Base-by-base conservation (phyloP, 2,797 vertebrate species). In the Leuciscus waleckii region DNA sequence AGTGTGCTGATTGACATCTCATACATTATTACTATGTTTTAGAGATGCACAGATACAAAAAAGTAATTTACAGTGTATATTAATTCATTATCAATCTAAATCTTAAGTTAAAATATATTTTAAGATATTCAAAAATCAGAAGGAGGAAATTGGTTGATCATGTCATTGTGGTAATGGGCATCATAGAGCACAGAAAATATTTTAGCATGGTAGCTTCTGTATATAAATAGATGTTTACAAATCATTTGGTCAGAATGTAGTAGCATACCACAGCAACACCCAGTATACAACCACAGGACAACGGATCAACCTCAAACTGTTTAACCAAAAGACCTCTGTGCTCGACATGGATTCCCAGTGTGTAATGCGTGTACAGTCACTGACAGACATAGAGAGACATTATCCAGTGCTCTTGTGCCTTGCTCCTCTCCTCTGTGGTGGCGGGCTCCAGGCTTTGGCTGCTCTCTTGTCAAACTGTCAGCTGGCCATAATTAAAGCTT, bases 401-500 rank as follows among this genome's bases (percentile, higher is more conserved):
- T 80, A 80, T 51, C 68, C 54, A 79, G 16, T 37, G 54, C 76
- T 49, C 58, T 77, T 71, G 76, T 26, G 41, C 54, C 16, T 35
- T 73, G 68, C 32, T 85, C 41, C 61, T 54, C 86, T 86, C 85
- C 78, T 56, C 68, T 41, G 61, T 73, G 41, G 56, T 79, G 85
- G 68, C 73, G 61, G 80, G 84, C 83, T 71, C 49, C 46, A 29
- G 41, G 43, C 78, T 65, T 76, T 68, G 82, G 41, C 46, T 14
- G 37, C 78, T 74, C 19, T 29, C 92, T 89, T 91, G 85, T 94
- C 89, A 94, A 94, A 93, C 93, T 95, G 93, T 95, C 94, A 94
- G 87, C 92, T 93, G 90, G 83, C 91, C 91, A 86, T 94, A 92
- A 93, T 93, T 94, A 93, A 93, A 93, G 76, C 43, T 86, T 71